Conservation (phyloP, 2,888 invertebrate genomes). For the Tuberolachnus salignus region DNA sequence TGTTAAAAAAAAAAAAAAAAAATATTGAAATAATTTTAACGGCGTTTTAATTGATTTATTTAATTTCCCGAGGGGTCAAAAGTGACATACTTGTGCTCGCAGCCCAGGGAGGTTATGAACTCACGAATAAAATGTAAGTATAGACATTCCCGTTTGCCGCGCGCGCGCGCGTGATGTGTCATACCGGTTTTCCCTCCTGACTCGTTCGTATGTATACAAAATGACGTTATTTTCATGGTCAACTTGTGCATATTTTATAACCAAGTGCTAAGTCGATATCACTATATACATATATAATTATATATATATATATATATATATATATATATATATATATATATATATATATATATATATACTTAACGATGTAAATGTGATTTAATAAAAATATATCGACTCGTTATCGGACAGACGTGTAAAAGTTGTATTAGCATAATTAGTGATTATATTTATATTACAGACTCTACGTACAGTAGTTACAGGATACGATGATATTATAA, state of each 20-base stretch:
- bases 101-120: slow-evolving; percentile 11
- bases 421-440: not conserved
- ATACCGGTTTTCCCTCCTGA: slow-evolving; percentile 38
- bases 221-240: slow-evolving; percentile 26
- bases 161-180: not conserved
- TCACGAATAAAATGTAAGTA: slow-evolving; percentile 18
- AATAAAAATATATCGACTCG: no score
- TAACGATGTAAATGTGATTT: no score
- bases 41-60: not conserved
- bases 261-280: not conserved
- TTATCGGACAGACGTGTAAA: not conserved
- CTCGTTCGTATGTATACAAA: not conserved
- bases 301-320: no score
- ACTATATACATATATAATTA: no score
- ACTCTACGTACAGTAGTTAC: no score
- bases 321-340: no score
- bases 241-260: slow-evolving; percentile 24
- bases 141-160: slow-evolving; percentile 31
- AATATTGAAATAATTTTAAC: no score
- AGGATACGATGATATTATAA: no score
- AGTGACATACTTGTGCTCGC: not conserved
- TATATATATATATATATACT: no score
- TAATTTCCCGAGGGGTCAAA: not conserved
- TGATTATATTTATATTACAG: not conserved
- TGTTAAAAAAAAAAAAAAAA: no score